Base-by-base conservation (phyloP, 2,113 vertebrate genomes). In the Urocitellus parryii region DNA sequence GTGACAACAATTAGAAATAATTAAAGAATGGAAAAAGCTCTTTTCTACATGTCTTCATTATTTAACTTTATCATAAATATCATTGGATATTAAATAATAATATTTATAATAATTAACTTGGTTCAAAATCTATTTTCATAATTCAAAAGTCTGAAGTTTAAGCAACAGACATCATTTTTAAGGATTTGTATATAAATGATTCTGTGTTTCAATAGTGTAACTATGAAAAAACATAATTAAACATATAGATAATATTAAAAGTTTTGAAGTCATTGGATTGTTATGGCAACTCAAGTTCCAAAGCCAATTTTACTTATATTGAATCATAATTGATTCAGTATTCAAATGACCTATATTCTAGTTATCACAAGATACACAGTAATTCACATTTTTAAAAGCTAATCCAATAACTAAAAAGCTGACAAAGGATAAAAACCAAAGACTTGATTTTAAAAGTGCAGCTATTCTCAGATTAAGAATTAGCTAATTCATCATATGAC, bases 71-170 rank as follows among this genome's bases (percentile, higher is more conserved):
- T 22, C 16, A 80, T 45, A 67, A 51, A 8, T 53, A 82, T 2
- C 1, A 45, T 83, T 88, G 76, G 63, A 83, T 68, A 84, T 6
- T 42, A 68, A 53, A 29, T 1, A 72, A 45, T 56, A 17, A 63
- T 4, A 72, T 11, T 63, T 32, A 89, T 90, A 85, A 78, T 72
- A 45, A 84, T 58, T 67, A 68, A 20, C 45, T 45, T 81, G 27
- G 4, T 10, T 32, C 2, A 1, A 63, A 72, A 61, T 4, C 25
- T 88, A 0, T 51, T 86, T 88, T 73, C 29, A 78, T n/a, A 39
- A 86, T 89, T 96, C 63, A 92, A 79, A 34, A 56, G 14, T 11
- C 13, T 63, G 45, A 80, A 89, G 34, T 92, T 76, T 92, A 89
- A 80, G 45, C 1, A 53, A 27, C 5, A 80, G 11, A 34, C 24